These are phyloP conservation scores for Drosophila arawakana DNA, from an alignment of 1,140 invertebrate genomes.

Conservation along the genomic window DNA sequence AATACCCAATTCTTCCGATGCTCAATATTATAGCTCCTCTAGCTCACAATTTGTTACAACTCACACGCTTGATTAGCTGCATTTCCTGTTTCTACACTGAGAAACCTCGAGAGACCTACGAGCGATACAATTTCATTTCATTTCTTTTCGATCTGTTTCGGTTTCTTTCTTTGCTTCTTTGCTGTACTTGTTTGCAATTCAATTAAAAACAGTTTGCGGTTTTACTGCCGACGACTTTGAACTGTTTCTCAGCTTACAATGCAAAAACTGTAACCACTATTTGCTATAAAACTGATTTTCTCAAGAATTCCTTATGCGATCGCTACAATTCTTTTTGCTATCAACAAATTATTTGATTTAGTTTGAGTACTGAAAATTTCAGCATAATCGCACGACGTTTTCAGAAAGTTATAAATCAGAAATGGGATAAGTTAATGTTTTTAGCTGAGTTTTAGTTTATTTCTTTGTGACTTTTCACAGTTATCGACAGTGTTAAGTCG, in stretches of 20 bases:
- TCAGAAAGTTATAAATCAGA: neutral
- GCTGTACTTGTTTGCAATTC: constrained; percentile 36
- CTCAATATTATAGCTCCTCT: neutral
- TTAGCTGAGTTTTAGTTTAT: neutral
- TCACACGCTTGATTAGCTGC: constrained; percentile 76
- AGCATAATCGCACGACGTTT: neutral
- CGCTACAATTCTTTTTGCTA: neutral
- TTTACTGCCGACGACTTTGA: constrained; percentile 71
- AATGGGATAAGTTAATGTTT: neutral
- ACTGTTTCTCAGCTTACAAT: constrained; percentile 71
- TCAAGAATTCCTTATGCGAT: neutral
- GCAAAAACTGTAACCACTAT: constrained; percentile 14
- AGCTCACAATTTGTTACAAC: constrained; percentile 63
- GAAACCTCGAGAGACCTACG: neutral
- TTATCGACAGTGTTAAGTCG: neutral
- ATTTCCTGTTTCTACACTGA: constrained; percentile 66
- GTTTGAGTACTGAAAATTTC: neutral
- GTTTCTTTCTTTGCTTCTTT: constrained; percentile 3
- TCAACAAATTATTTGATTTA: neutral
- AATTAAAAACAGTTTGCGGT: constrained; percentile 79
- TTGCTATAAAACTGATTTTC: neutral
- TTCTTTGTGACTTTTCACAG: neutral
- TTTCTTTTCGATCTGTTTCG: constrained; percentile 1
- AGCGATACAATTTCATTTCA: neutral
- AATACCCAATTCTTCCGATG: neutral